phyloP scores from a whole-genome alignment of 1,140 invertebrate species.

The Macrotrachela quadricornifera region DNA sequence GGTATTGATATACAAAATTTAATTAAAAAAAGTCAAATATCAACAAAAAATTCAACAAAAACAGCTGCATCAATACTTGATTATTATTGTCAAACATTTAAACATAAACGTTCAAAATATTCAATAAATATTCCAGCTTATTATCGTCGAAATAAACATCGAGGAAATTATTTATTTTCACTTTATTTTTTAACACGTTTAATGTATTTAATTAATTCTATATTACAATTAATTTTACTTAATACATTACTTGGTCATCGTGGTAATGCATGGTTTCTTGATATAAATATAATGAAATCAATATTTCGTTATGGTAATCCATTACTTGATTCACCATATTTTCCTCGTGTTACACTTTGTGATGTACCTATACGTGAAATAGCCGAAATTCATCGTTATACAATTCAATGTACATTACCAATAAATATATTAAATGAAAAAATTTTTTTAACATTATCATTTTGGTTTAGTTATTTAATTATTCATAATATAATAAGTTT shows the following conservation, averaged over 20 bases:
- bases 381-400: constrained; percentile 15
- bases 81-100: not conserved
- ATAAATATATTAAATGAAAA: constrained; percentile 13
- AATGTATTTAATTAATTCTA: constrained; percentile 31
- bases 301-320: constrained; percentile 14
- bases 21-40: no score
- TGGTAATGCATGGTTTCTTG: constrained; percentile 31
- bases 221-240: constrained; percentile 33
- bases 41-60: no score
- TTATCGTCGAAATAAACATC: constrained; percentile 26
- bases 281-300: constrained; percentile 23
- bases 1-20: constrained; percentile 14
- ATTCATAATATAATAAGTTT: no score
- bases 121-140: constrained; percentile 1
- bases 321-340: constrained; percentile 32
- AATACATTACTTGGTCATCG: constrained; percentile 32
- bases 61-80: no score
- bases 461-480: no score
- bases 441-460: constrained; percentile 11
- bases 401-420: not conserved
- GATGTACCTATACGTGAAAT: constrained; percentile 33
- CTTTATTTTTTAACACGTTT: constrained; percentile 33
- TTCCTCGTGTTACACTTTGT: constrained; percentile 32
- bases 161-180: constrained; percentile 29
- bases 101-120: no score